Base-by-base conservation (phyloP, 1,140 invertebrate genomes). In the Nasonia longicornis region DNA sequence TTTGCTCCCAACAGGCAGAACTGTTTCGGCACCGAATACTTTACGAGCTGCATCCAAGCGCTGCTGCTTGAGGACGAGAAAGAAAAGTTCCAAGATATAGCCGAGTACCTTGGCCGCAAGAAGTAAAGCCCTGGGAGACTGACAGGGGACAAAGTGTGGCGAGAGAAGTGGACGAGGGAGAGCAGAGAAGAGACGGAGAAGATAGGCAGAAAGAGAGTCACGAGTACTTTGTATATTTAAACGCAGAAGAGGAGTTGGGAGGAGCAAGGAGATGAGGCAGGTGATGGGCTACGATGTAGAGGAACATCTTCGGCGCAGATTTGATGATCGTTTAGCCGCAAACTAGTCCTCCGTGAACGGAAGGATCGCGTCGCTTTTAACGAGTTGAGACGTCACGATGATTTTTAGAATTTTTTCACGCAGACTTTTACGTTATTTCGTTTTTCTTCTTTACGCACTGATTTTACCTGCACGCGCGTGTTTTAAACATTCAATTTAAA, bases 1-100 rank as follows among this genome's bases (percentile, higher is more conserved):
- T 79, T 77, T 76, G 45, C 16, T 80, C 29, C n/a, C 82, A 85
- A 83, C 88, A 93, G 93, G 88, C 91, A 92, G 85, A 89, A 93
- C 82, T 94, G 93, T 89, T 94, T 93, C 88, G 91, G 89, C 82
- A 93, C 91, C 87, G 87, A 90, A 85, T 94, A 93, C 88, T 95
- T 95, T 87, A 92, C 92, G 84, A 91, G 92, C 85, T 94, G 94
- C 86, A 89, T 93, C 84, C 91, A 93, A 87, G 92, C 92, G 74
- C 88, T 95, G 84, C 88, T 93, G 82, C 88, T 93, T 83, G 89
- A 91, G 81, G 92, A 93, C 84, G 92, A 93, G 86, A 90, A 92
- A 85, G 90, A 92, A 84, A 91, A 92, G 85, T 91, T 92, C 86
- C 90, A 91, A 84, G 91, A 93, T 86, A 93, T 93, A 91, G 92